A percentile compares a stretch with the other conserved stretches of the same genome.
Evolutionary conservation across 2,113 vertebrate genomes (phyloP).

Genomic region (Heterotilapia buettikoferi): DNA sequence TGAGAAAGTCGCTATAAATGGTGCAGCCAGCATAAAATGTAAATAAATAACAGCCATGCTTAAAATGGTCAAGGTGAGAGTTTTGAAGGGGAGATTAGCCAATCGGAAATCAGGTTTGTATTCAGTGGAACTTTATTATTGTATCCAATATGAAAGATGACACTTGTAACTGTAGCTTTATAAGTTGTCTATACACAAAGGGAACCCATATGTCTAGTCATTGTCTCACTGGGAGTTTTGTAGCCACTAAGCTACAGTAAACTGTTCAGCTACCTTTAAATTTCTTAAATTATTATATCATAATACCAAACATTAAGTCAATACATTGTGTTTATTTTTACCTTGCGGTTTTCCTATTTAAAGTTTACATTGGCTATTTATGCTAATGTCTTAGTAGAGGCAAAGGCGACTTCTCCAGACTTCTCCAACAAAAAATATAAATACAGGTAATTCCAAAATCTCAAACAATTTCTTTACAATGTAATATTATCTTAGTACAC

Average conservation of each 20-base stretch:
- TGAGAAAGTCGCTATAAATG: not conserved
- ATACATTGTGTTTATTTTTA: not conserved
- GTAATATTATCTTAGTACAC: fast-evolving
- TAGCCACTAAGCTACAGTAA: not conserved
- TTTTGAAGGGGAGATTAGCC: fast-evolving
- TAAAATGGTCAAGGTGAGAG: not conserved
- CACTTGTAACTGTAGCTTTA: not conserved
- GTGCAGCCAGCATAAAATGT: not conserved
- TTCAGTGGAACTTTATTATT: not conserved
- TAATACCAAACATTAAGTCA: not conserved
- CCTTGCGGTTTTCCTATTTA: not conserved
- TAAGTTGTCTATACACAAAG: not conserved
- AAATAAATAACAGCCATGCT: not conserved
- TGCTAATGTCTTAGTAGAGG: not conserved
- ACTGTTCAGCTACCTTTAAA: not conserved
- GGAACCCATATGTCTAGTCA: fast-evolving
- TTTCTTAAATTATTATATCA: not conserved
- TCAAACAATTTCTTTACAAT: not conserved
- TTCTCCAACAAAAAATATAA: not conserved
- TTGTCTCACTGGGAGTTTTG: fast-evolving
- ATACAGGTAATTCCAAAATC: fast-evolving
- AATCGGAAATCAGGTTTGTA: not conserved
- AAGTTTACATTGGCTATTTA: not conserved
- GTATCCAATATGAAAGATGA: not conserved
- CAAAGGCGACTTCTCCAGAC: not conserved